Evolutionary conservation across 1,140 invertebrate genomes (phyloP), one percentile per base, ranked within the genome.

Genomic region (Drosophila santomea): DNA sequence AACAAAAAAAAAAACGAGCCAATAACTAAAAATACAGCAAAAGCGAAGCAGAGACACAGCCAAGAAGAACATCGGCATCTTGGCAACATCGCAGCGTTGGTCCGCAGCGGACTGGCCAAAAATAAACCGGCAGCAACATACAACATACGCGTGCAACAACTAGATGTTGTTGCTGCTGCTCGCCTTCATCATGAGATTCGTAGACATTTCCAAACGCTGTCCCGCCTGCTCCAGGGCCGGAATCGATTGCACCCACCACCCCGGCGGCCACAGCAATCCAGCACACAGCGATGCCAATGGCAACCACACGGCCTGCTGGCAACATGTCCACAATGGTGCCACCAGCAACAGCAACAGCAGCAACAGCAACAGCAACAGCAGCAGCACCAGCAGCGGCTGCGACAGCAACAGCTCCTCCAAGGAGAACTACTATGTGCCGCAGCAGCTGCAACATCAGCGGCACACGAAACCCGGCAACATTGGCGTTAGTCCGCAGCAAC

Each of bases 101-200:
- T 89, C 85, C 56, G 51, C 62, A 83, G 47, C 55, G 52, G 69
- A 55, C 45, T 54, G 69, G 52, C 73, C 81, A 78, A 84, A 84
- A 84, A 89, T 71, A 84, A 80, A 76, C 56, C 61, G 74, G 74
- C 79, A 58, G 79, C 86, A 86, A 86, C 74, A 81, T 84, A 60
- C 86, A 86, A 86, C 74, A 81, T 84, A 60, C 51, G 61, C 61
- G 57, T 90, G 68, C 72, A 80, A 82, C 72, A 80, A 82, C 68
- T 91, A 82, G 55, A 92, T 92, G 91, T 92, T 92, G 75, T 92
- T 92, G 84, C 79, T 91, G 69, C 64, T 92, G 41, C 77, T 92
- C 25, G 89, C 82, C 43, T 91, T 80, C 83, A 90, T 92, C 58
- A 92, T 92, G 91, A 62, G 88, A 90, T 90, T 85, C 89, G 89